Conservation (phyloP, 2,113 vertebrate genomes). For the Calcarius ornatus region DNA sequence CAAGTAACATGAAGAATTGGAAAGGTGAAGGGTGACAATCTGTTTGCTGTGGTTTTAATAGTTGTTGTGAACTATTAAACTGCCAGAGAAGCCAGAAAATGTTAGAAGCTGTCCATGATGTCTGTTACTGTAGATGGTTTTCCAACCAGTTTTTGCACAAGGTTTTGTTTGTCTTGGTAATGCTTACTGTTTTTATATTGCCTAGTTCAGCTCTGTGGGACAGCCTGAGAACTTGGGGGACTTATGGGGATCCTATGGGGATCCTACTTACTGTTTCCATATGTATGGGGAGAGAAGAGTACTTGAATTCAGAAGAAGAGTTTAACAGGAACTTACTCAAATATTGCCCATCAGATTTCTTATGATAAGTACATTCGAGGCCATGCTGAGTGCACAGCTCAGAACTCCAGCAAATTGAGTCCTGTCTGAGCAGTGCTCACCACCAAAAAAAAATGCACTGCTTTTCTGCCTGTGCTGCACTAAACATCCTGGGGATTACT, state of each 20-base stretch:
- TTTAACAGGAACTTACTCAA: background rate
- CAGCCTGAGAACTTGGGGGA: background rate
- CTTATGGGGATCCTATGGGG: background rate
- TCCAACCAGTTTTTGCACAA: background rate
- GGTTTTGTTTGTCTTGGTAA: background rate
- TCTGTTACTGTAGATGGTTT: background rate
- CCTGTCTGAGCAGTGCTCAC: background rate
- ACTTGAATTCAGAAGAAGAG: background rate
- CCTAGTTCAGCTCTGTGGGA: background rate
- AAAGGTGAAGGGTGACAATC: background rate
- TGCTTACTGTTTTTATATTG: background rate
- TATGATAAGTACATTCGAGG: background rate
- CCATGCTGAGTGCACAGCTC: background rate
- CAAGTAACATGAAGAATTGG: background rate
- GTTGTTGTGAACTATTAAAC: too few relatives aligned
- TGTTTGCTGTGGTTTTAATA: background rate
- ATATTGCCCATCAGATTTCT: background rate
- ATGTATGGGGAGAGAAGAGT: background rate
- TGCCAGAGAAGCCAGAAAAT: background rate
- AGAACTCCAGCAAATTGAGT: background rate
- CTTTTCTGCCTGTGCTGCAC: background rate
- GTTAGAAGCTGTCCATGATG: background rate
- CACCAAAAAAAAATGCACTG: background rate
- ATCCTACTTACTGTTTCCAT: background rate
- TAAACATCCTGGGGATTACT: background rate